Evolutionary conservation across 2,797 vertebrate genomes (phyloP).

Genomic region (Sebastes dallii): DNA sequence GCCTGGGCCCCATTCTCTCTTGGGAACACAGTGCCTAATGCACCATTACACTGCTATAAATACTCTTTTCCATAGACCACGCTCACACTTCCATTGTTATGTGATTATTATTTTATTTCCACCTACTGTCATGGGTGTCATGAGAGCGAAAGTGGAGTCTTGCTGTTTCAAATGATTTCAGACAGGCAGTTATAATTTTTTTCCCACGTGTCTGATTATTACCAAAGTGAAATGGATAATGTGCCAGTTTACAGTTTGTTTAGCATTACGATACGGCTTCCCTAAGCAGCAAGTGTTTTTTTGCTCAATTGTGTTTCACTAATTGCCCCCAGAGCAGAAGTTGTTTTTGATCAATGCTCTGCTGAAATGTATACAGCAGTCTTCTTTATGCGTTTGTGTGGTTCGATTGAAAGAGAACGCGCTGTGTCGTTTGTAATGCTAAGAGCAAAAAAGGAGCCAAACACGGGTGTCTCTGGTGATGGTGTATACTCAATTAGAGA

Average conservation of each 20-base stretch:
- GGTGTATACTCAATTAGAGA: neutral
- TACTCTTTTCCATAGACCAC: conserved; percentile 33
- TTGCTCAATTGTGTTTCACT: neutral
- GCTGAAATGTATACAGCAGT: neutral
- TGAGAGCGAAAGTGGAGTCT: neutral
- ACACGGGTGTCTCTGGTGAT: neutral
- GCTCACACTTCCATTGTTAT: conserved; percentile 41
- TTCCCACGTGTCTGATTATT: conserved; percentile 3
- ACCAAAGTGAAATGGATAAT: conserved; percentile 2
- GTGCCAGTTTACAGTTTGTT: conserved; percentile 5
- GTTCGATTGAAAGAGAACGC: neutral
- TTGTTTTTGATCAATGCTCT: conserved; percentile 1
- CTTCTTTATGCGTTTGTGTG: neutral
- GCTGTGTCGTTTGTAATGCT: neutral
- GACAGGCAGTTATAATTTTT: neutral
- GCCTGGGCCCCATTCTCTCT: conserved; percentile 30
- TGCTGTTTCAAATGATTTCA: neutral
- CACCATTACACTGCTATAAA: conserved; percentile 66
- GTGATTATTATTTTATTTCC: conserved; percentile 65
- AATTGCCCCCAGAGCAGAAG: conserved; percentile 29
- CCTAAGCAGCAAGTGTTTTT: neutral
- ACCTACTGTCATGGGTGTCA: conserved; percentile 2
- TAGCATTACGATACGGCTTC: neutral
- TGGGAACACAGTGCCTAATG: conserved; percentile 59
- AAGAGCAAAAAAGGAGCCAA: neutral